A percentile compares a stretch with the other conserved stretches of the same genome.
Evolutionary conservation across 2,888 invertebrate genomes (phyloP).

Genomic region (Stomorhina lunata): DNA sequence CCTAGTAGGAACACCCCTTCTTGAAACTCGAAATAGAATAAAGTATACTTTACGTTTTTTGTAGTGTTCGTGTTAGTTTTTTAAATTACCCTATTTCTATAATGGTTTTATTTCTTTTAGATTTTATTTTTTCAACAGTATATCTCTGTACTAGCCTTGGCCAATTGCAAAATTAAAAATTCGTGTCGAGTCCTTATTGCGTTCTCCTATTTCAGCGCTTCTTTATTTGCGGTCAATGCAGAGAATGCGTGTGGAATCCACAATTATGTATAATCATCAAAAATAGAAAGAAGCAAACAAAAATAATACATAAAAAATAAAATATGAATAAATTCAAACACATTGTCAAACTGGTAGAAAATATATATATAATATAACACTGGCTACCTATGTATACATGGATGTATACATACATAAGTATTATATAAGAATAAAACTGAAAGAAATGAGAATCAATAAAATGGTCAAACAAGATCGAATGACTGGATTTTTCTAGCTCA

Average conservation of each 20-base stretch:
- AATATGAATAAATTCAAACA: background rate
- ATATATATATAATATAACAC: background rate
- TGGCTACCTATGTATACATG: no score
- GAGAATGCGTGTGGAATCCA: conserved; percentile 62
- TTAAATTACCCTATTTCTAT: conserved; percentile 39
- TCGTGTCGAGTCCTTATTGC: conserved; percentile 63
- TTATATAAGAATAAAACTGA: no score
- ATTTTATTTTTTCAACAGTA: conserved; percentile 5
- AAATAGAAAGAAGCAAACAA: conserved; percentile 17
- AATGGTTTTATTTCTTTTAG: conserved; percentile 16
- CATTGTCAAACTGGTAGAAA: background rate
- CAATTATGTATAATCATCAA: conserved; percentile 60
- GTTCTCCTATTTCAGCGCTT: conserved; percentile 64
- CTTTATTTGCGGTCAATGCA: conserved; percentile 64
- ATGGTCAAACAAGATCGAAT: background rate
- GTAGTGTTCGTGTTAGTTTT: conserved; percentile 33
- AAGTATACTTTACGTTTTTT: conserved; percentile 31
- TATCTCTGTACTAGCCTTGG: conserved; percentile 57
- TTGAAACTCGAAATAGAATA: conserved; percentile 21
- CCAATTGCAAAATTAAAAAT: conserved; percentile 65
- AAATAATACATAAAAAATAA: background rate
- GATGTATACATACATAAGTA: no score
- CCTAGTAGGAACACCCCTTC: conserved; percentile 35
- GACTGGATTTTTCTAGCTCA: background rate
- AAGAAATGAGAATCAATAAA: no score